Percentiles rank a stretch among this genome's conserved stretches.
These are phyloP conservation scores for Listrodromus nycthemerus DNA, from an alignment of 2,888 invertebrate genomes.

Conservation along the genomic window DNA sequence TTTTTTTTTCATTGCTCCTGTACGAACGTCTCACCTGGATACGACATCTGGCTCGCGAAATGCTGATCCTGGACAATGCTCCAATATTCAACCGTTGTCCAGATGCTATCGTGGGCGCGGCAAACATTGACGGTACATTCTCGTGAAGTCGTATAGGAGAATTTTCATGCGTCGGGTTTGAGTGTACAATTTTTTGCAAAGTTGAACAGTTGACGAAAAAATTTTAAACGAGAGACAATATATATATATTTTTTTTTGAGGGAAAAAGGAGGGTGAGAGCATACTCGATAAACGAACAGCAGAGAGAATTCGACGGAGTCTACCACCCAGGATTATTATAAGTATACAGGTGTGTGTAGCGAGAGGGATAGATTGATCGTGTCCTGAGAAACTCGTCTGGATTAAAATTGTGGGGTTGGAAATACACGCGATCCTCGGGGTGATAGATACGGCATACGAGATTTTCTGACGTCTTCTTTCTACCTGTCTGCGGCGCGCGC, in stretches of 20 bases:
- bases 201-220: slow-evolving; percentile 2
- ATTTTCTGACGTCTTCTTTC: slow-evolving; percentile 40
- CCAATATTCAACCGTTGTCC: background rate
- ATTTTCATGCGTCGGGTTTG: background rate
- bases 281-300: slow-evolving; percentile 3
- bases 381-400: slow-evolving; percentile 42
- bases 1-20: background rate
- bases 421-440: slow-evolving; percentile 31
- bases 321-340: slow-evolving; percentile 45
- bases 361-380: slow-evolving; percentile 33
- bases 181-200: background rate
- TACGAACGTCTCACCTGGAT: slow-evolving; percentile 10
- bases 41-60: background rate
- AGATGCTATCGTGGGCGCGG: slow-evolving; percentile 37
- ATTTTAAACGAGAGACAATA: background rate
- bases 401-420: slow-evolving; percentile 33
- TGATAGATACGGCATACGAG: slow-evolving; percentile 14
- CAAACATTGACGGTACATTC: slow-evolving; percentile 37
- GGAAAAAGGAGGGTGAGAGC: slow-evolving; percentile 1
- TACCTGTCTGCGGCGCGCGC: slow-evolving; percentile 44
- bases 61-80: slow-evolving; percentile 4
- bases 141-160: slow-evolving; percentile 35
- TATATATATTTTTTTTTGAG: background rate
- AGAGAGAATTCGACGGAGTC: background rate
- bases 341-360: slow-evolving; percentile 44